Evolutionary conservation across 2,888 invertebrate species (phyloP), one percentile per base, ranked within the genome.

Genomic region (Euplagia quadripunctaria): DNA sequence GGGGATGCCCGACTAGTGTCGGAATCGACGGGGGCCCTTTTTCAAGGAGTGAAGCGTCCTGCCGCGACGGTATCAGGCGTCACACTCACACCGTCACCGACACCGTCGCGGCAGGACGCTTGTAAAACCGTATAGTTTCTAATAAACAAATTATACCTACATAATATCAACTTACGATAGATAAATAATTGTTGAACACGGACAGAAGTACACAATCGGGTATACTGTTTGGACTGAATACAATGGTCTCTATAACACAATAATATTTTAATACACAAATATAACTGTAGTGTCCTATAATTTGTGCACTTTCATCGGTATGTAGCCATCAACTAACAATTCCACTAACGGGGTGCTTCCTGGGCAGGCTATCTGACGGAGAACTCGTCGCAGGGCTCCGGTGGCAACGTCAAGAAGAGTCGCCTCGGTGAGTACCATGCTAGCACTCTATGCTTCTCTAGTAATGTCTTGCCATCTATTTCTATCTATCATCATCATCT

Each of bases 301-400:
- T 6, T 12, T 63, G 41, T 16, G 3, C 63, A 63, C 7, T 12
- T 46, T 79, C 80, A 81, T 79, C 68, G 81, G 86, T 82, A 69
- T 76, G 46, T 41, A 71, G 81, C 81, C 84, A 83, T 80, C 17
- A 68, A 86, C 86, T 86, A 85, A 85, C 88, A 71, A 70, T 76
- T 90, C 90, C 85, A 94, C 94, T 95, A 95, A 95, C 95, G 78
- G 89, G 94, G 94, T 79, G 94, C 93, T 94, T 92, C 90, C 88
- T 90, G 92, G 90, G 91, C 95, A 96, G 96, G 96, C 87, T 96
- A 96, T 90, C 91, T 93, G 88, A 96, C 96, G 78, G 95, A 94
- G 91, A 93, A 91, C 88, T 94, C 95, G 0, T 91, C 94, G 51
- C 94, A 95, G 76, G 89, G 91, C 85, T 95, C 94, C 78, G 92